phyloP scores from a whole-genome alignment of 2,888 invertebrate genomes.

The Invenusta paracnida region DNA sequence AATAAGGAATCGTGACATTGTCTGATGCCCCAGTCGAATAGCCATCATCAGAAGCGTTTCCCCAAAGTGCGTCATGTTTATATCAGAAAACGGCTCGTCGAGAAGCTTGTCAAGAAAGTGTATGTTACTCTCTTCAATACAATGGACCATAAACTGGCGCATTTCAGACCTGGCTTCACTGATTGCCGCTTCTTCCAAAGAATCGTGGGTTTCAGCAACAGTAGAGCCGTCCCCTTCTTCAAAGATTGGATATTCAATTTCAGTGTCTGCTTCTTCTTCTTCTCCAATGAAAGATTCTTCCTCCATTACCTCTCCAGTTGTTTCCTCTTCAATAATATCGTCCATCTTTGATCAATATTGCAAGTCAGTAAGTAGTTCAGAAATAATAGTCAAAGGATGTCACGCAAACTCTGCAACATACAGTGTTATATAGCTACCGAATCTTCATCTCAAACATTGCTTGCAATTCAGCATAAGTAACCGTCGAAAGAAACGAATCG shows the following conservation, averaged over 20 bases:
- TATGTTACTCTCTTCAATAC: constrained; percentile 5
- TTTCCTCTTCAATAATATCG: too few relatives aligned
- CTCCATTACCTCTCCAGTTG: too few relatives aligned
- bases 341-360: too few relatives aligned
- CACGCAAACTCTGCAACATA: too few relatives aligned
- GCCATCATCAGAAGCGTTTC: constrained; percentile 58
- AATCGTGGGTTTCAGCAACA: not conserved
- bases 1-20: constrained; percentile 56
- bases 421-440: too few relatives aligned
- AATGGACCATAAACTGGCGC: not conserved
- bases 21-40: constrained; percentile 50
- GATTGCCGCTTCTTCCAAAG: not conserved
- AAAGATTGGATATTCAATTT: not conserved
- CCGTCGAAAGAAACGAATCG: too few relatives aligned
- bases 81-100: constrained; percentile 52
- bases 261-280: not conserved
- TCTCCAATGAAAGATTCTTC: not conserved
- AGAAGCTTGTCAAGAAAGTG: constrained; percentile 51
- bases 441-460: too few relatives aligned
- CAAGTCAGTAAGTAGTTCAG: too few relatives aligned
- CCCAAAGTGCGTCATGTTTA: constrained; percentile 53
- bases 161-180: not conserved
- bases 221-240: not conserved
- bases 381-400: too few relatives aligned
- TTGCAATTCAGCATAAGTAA: too few relatives aligned